Evolutionary conservation across 2,113 vertebrate genomes (phyloP).

Genomic region (Oncorhynchus tshawytscha): DNA sequence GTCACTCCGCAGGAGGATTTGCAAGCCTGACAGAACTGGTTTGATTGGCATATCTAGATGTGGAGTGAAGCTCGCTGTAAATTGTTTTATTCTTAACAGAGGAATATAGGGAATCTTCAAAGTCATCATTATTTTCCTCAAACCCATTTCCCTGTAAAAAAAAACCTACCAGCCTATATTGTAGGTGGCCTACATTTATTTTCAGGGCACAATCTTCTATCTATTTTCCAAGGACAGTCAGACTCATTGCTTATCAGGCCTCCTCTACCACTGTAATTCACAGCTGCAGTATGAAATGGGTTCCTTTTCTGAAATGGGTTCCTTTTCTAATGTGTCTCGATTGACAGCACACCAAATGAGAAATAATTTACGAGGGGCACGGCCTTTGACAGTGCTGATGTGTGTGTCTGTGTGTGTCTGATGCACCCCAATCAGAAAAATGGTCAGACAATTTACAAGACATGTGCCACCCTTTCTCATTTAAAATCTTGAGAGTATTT

Average conservation of each 20-base stretch:
- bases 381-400: constrained; percentile 38
- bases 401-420: constrained; percentile 8
- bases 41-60: constrained; percentile 2
- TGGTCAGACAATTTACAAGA: constrained; percentile 3
- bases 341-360: constrained; percentile 70
- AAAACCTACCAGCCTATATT: not conserved
- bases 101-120: not conserved
- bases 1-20: not conserved
- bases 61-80: not conserved
- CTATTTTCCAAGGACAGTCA: constrained; percentile 30
- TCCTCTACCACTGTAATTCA: constrained; percentile 54
- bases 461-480: constrained; percentile 12
- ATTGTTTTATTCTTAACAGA: not conserved
- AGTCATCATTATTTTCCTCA: not conserved
- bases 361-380: constrained; percentile 66
- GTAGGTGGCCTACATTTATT: constrained; percentile 31
- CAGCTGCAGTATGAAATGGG: constrained; percentile 55
- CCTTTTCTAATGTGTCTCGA: constrained; percentile 53
- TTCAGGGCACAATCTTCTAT: constrained; percentile 26
- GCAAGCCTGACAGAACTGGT: not conserved
- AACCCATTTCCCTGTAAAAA: not conserved
- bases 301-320: constrained; percentile 50
- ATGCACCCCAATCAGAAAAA: constrained; percentile 20
- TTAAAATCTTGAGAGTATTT: constrained; percentile 1
- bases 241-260: constrained; percentile 34